phyloP scores from a whole-genome alignment of 1,140 invertebrate genomes.

The Temnothorax nylanderi region DNA sequence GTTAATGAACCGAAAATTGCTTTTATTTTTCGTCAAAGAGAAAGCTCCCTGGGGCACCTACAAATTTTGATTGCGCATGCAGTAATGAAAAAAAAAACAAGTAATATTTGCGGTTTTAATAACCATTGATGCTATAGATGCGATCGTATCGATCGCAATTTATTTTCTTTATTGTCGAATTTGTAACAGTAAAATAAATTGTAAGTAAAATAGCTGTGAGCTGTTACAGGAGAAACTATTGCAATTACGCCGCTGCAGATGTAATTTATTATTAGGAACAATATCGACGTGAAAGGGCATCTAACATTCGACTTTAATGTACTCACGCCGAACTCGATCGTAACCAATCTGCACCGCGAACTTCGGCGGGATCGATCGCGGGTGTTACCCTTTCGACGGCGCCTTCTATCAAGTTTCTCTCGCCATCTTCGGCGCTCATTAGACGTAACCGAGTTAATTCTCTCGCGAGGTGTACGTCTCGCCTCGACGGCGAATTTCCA shows the following conservation, averaged over 20 bases:
- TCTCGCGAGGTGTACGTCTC: conserved; percentile 66
- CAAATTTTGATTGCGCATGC: neutral
- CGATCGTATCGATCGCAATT: conserved; percentile 2
- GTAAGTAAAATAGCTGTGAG: neutral
- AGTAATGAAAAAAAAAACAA: conserved; percentile 1
- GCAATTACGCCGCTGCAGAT: neutral
- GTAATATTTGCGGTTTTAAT: neutral
- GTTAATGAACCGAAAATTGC: conserved; percentile 8
- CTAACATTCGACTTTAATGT: neutral
- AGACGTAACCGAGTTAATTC: conserved; percentile 76
- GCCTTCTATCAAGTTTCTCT: conserved; percentile 39
- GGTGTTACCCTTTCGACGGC: conserved; percentile 40
- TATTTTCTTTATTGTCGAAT: neutral
- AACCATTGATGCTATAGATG: neutral
- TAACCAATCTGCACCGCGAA: conserved; percentile 15
- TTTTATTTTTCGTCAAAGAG: neutral
- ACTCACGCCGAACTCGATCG: neutral
- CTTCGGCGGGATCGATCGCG: conserved; percentile 35
- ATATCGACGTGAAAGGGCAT: neutral
- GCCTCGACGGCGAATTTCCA: conserved; percentile 72
- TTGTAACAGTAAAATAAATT: neutral
- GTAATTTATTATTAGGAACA: conserved; percentile 7
- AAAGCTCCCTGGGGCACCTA: neutral
- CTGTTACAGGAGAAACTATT: neutral
- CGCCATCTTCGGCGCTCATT: conserved; percentile 65